phyloP scores from a whole-genome alignment of 2,797 vertebrate genomes.

The Oophaga sylvatica region DNA sequence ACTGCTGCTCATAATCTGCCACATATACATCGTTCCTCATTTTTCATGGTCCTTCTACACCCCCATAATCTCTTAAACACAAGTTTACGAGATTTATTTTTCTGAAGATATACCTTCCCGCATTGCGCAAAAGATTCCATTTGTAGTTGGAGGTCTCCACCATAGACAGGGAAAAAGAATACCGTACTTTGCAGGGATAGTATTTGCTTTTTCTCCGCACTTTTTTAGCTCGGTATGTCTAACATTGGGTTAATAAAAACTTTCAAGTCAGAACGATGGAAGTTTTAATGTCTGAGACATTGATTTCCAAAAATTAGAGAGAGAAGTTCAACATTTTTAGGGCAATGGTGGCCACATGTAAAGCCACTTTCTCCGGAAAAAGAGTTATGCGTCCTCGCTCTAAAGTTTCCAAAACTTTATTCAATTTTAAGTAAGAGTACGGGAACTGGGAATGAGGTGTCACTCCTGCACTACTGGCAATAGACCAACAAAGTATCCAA shows the following conservation, averaged over 20 bases:
- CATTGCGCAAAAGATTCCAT: not conserved
- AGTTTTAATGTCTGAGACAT: too few species aligned
- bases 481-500: too few species aligned
- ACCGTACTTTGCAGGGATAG: not conserved
- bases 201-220: not conserved
- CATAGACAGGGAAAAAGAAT: not conserved
- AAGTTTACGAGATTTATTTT: not conserved
- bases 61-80: not conserved
- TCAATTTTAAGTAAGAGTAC: not conserved
- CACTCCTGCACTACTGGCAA: too few species aligned
- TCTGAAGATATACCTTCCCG: not conserved
- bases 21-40: not conserved
- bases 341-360: not conserved
- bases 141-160: not conserved
- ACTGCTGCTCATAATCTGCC: not conserved
- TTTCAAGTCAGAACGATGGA: too few species aligned
- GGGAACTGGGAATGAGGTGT: too few species aligned
- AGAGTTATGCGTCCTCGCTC: not conserved
- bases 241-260: not conserved
- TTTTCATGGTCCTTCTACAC: conserved; percentile 1
- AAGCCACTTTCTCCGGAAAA: not conserved
- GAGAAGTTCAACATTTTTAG: not conserved
- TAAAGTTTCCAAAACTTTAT: not conserved
- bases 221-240: not conserved
- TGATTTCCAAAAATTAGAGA: not conserved